phyloP scores from a whole-genome alignment of 2,797 vertebrate species.

The Paguma larvata region DNA sequence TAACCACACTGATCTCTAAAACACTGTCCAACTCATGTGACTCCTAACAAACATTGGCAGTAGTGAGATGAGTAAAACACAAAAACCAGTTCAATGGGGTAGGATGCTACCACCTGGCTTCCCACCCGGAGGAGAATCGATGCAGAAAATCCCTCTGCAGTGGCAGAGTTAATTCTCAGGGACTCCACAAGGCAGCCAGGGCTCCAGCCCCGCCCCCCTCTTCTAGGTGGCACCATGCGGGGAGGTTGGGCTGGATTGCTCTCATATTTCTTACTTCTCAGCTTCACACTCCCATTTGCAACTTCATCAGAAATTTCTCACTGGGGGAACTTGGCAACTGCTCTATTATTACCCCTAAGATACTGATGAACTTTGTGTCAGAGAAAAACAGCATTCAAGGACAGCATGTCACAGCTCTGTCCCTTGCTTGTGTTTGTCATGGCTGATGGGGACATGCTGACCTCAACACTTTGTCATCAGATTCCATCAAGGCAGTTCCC shows the following conservation, averaged over 20 bases:
- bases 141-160: not conserved
- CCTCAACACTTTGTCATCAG: not conserved
- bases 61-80: not conserved
- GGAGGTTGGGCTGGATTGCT: not conserved
- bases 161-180: not conserved
- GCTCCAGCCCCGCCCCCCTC: not conserved
- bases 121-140: not conserved
- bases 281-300: not conserved
- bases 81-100: not conserved
- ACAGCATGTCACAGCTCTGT: not conserved
- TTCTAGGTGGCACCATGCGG: not conserved
- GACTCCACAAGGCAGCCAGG: not conserved
- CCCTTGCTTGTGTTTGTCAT: not conserved
- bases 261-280: not conserved
- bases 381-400: not conserved
- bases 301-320: not conserved
- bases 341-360: constrained; percentile 2
- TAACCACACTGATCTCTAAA: not conserved
- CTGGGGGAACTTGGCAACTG: not conserved
- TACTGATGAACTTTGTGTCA: not conserved
- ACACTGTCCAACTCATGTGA: not conserved
- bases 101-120: not conserved
- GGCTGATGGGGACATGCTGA: not conserved
- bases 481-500: not conserved
- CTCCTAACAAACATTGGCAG: not conserved